Conservation (phyloP, 2,797 vertebrate genomes). For the Malacoctenus gilli region DNA sequence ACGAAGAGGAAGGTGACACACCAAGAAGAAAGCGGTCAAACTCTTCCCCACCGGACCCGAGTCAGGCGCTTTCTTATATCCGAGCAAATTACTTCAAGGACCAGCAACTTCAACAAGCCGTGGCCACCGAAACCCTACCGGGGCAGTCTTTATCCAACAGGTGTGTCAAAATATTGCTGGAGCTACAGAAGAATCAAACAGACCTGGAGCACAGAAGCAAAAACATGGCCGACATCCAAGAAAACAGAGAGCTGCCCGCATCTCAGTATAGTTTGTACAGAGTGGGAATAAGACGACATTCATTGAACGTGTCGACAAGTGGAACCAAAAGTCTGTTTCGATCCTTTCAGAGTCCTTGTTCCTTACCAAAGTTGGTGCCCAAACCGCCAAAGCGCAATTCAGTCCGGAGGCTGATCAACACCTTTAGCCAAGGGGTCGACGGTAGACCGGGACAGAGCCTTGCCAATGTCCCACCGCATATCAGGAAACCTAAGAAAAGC, state of each 20-base stretch:
- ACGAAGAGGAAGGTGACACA: constrained; percentile 58
- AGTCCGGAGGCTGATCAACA: constrained; percentile 90
- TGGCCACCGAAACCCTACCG: constrained; percentile 54
- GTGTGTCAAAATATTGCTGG: constrained; percentile 73
- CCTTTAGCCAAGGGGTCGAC: constrained; percentile 83
- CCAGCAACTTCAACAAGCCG: constrained; percentile 43
- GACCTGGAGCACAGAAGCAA: constrained; percentile 78
- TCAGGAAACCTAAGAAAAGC: constrained; percentile 78
- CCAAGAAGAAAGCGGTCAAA: constrained; percentile 65
- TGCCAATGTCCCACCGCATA: constrained; percentile 72
- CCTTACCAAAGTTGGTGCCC: constrained; percentile 41
- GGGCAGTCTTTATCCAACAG: constrained; percentile 76
- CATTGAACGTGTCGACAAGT: constrained; percentile 45
- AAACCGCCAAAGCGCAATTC: constrained; percentile 75
- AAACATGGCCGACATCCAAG: constrained; percentile 55
- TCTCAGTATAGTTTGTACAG: constrained; percentile 38
- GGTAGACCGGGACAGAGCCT: constrained; percentile 65
- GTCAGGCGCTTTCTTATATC: constrained; percentile 58
- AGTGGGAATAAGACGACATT: constrained; percentile 66
- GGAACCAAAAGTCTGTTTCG: constrained; percentile 48
- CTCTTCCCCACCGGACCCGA: constrained; percentile 74
- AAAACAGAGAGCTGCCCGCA: constrained; percentile 23
- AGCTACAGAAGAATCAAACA: constrained; percentile 80
- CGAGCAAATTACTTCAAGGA: constrained; percentile 46
- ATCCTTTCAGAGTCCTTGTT: constrained; percentile 28